phyloP scores from a whole-genome alignment of 1,140 invertebrate species.

The Steinernema khuongi region DNA sequence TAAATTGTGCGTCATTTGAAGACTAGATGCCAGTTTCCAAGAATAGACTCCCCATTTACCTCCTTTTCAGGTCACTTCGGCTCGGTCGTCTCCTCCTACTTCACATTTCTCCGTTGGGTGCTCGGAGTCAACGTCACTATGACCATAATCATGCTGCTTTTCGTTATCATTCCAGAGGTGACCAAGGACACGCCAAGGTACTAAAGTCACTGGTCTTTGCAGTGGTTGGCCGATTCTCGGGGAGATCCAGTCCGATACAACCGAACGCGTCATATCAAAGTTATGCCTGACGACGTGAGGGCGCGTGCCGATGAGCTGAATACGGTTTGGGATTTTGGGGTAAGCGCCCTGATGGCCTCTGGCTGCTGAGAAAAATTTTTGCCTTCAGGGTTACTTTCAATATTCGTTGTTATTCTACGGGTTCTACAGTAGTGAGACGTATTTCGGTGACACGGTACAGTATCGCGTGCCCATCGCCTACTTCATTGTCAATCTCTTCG shows the following conservation, averaged over 20 bases:
- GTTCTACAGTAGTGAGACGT: conserved; percentile 77
- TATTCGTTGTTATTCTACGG: conserved; percentile 93
- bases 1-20: no score
- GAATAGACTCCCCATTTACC: no score
- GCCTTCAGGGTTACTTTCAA: conserved; percentile 69
- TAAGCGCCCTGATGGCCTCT: conserved; percentile 30
- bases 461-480: conserved; percentile 87
- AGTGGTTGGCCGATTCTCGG: conserved; percentile 48
- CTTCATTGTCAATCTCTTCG: conserved; percentile 64
- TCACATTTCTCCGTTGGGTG: conserved; percentile 88
- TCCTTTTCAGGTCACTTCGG: conserved; percentile 73
- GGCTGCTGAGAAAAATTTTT: conserved; percentile 1
- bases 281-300: conserved; percentile 71
- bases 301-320: conserved; percentile 74
- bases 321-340: conserved; percentile 87
- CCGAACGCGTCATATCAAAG: conserved; percentile 66
- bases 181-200: background rate
- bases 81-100: conserved; percentile 92
- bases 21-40: no score
- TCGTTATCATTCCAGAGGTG: conserved; percentile 87
- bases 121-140: conserved; percentile 91
- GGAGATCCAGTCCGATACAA: conserved; percentile 44
- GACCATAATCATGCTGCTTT: conserved; percentile 72
- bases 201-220: conserved; percentile 16
- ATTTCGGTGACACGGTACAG: conserved; percentile 64